phyloP scores from a whole-genome alignment of 2,797 vertebrate species.

The Myotis findleyi region DNA sequence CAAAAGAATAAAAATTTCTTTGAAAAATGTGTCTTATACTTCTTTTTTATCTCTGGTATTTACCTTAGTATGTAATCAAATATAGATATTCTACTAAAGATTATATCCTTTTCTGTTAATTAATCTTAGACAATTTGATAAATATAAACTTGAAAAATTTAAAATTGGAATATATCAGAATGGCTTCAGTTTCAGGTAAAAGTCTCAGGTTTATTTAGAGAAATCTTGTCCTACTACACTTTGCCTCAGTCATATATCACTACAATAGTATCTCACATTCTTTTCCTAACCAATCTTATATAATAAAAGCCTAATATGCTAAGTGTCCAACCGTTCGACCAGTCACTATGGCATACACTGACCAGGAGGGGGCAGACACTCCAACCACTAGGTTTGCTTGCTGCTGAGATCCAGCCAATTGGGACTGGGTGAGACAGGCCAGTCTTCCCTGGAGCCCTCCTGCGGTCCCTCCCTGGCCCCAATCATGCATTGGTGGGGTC shows the following conservation, averaged over 20 bases:
- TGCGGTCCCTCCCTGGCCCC: too few species aligned
- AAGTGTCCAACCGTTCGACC: too few species aligned
- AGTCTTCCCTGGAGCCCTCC: too few species aligned
- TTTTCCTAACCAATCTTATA: neutral
- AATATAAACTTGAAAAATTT: neutral
- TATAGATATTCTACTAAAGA: neutral
- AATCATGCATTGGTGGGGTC: too few species aligned
- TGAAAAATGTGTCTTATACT: neutral
- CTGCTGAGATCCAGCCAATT: too few species aligned
- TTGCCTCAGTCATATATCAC: neutral
- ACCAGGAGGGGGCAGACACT: too few species aligned
- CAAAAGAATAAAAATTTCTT: neutral
- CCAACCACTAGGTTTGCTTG: too few species aligned
- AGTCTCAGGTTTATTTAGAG: neutral
- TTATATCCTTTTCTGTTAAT: neutral
- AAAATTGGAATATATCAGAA: neutral
- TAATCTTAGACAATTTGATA: neutral
- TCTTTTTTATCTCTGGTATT: neutral
- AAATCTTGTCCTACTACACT: neutral
- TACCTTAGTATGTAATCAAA: neutral
- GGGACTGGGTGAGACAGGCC: too few species aligned
- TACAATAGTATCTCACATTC: neutral
- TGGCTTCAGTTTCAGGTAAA: neutral
- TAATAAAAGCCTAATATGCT: too few species aligned
- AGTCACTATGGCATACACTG: too few species aligned